Conservation (phyloP, 2,797 vertebrate genomes). For the Mormyrus proboscirostris region DNA sequence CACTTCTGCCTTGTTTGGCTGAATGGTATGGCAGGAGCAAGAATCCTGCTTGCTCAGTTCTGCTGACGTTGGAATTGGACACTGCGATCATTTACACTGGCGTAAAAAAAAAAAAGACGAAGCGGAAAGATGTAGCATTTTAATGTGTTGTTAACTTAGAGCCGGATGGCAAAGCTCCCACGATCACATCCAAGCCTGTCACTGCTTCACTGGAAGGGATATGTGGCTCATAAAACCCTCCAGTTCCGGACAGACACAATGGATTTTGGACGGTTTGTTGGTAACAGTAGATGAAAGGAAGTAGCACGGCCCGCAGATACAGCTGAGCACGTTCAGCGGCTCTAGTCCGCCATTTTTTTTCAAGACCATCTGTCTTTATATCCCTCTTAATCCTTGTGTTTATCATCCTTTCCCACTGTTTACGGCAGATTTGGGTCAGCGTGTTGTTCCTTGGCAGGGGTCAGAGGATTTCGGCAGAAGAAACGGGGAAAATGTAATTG, state of each 20-base stretch:
- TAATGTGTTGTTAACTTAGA: constrained; percentile 25
- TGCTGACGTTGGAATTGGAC: neutral
- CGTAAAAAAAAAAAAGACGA: neutral
- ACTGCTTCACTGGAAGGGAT: constrained; percentile 35
- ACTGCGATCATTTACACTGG: neutral
- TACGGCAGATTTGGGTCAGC: constrained; percentile 33
- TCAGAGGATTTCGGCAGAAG: constrained; percentile 17
- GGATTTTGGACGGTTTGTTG: neutral
- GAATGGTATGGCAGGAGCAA: neutral
- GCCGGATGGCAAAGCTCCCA: constrained; percentile 24
- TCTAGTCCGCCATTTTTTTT: neutral
- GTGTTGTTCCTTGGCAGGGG: constrained; percentile 35
- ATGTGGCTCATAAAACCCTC: constrained; percentile 21
- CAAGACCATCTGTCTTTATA: constrained; percentile 24
- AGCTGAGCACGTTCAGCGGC: neutral
- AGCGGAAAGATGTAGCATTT: neutral
- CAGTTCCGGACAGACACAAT: neutral
- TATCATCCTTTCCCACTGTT: neutral
- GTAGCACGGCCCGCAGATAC: neutral
- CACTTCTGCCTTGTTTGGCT: neutral
- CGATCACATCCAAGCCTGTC: constrained; percentile 39
- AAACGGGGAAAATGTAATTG: constrained; percentile 35
- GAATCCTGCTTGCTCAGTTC: neutral
- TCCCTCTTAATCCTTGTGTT: constrained; percentile 4
- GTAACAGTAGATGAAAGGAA: neutral